Base-by-base conservation (phyloP, 2,113 vertebrate species). In the Typhlomys cinereus region DNA sequence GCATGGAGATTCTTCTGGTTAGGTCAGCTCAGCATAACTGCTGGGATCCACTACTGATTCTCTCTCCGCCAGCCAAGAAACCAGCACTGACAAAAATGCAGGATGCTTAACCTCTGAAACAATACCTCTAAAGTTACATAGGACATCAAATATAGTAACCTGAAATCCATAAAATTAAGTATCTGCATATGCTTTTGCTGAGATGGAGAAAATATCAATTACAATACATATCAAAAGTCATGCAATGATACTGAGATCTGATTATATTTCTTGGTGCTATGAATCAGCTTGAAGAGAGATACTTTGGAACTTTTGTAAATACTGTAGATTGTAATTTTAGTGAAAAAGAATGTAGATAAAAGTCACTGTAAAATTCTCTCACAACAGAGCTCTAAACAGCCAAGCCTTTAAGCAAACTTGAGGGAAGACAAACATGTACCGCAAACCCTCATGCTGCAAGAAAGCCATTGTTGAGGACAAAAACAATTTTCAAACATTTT, bases 371-470 rank as follows among this genome's bases (percentile, higher is more conserved):
- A 84, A 85, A n/a, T n/a, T n/a, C 3, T 61, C 1, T 29, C 46
- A 66, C 8, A 64, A 48, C 0, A 29, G 27, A 61, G 61, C 7
- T 84, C 50, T 54, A 71, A 86, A 34, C 3, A n/a, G 7, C 34
- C 57, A 78, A 89, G 57, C 13, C 29, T 23, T 59, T 57, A 48
- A 69, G 1, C 48, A 3, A 7, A 85, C 62, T 84, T 91, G 71
- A 78, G 36, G 96, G 46, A 96, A 96, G 21, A 95, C n/a, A 92
- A 95, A 88, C 52, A 86, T 23, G 23, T n/a, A 7, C 3, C 71
- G 87, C 93, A 96, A 95, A 92, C 39, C 27, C 61, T 84, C 64
- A 88, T 31, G 76, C 91, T 88, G 27, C 2, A 57, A 95, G 96
- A 71, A 66, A 79, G 50, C 69, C 67, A 92, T 59, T 75, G 8